Conservation (phyloP, 2,113 vertebrate genomes). For the Acinonyx jubatus region DNA sequence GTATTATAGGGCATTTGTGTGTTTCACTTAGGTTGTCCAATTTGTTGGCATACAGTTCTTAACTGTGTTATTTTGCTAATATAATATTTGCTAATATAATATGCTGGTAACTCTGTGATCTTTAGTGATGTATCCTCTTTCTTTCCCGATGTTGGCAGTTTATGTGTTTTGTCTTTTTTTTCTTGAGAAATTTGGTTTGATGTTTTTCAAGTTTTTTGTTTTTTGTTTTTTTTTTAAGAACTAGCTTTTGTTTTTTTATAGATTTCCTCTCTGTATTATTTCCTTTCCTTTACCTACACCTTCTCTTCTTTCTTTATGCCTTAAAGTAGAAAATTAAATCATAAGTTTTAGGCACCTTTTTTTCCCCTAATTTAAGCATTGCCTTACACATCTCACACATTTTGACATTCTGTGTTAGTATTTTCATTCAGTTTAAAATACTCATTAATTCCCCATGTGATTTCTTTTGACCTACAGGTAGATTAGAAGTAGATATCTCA, state of each 20-base stretch:
- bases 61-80: not conserved
- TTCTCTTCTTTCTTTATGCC: not conserved
- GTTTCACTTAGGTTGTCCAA: not conserved
- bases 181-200: not conserved
- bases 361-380: not conserved
- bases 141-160: not conserved
- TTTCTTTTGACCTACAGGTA: not conserved
- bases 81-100: not conserved
- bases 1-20: not conserved
- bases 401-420: not conserved
- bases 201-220: not conserved
- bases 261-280: constrained; percentile 1
- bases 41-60: not conserved
- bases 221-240: constrained; percentile 29
- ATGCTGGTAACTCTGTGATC: not conserved
- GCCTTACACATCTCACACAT: not conserved
- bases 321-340: not conserved
- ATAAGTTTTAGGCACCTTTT: not conserved
- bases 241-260: constrained; percentile 26
- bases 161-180: not conserved
- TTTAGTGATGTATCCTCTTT: not conserved
- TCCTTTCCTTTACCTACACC: not conserved
- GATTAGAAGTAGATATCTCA: constrained; percentile 1
- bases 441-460: constrained; percentile 5
- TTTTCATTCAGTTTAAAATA: constrained; percentile 28